phyloP scores from a whole-genome alignment of 1,140 invertebrate genomes.

The Papilio aristodemus region DNA sequence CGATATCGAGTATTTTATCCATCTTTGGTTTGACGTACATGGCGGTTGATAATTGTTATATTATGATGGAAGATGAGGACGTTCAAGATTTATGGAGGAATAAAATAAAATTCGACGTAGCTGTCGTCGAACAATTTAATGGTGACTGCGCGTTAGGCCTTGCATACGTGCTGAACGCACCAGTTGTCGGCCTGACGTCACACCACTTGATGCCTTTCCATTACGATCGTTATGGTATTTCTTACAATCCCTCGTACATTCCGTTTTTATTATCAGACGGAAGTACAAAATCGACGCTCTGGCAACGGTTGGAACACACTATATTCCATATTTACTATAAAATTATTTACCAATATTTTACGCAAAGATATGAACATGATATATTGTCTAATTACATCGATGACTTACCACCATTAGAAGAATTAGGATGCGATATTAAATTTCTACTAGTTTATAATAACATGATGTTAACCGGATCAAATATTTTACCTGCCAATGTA shows the following conservation, averaged over 20 bases:
- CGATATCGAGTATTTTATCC: constrained; percentile 41
- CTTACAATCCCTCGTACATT: constrained; percentile 81
- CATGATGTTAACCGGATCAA: constrained; percentile 80
- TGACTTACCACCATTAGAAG: constrained; percentile 81
- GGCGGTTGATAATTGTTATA: constrained; percentile 58
- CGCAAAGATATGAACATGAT: constrained; percentile 58
- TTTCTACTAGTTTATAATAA: constrained; percentile 84
- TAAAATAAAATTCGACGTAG: constrained; percentile 82
- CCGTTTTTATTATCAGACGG: constrained; percentile 68
- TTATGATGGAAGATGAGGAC: constrained; percentile 59
- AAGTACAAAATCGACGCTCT: constrained; percentile 76
- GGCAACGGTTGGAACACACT: constrained; percentile 47
- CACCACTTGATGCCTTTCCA: constrained; percentile 82
- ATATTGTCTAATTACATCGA: constrained; percentile 79
- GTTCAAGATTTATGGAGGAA: constrained; percentile 72
- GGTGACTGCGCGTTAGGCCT: constrained; percentile 84
- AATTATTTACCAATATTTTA: constrained; percentile 52
- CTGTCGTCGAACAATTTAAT: constrained; percentile 85
- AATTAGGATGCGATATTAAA: constrained; percentile 81
- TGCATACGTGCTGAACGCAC: constrained; percentile 82
- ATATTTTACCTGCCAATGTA: constrained; percentile 81
- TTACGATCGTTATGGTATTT: constrained; percentile 79
- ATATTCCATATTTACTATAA: constrained; percentile 58
- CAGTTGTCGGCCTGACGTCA: constrained; percentile 82
- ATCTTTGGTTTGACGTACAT: constrained; percentile 7